These are phyloP conservation scores for Melanotaenia boesemani DNA, from an alignment of 2,797 vertebrate species.

Conservation along the genomic window DNA sequence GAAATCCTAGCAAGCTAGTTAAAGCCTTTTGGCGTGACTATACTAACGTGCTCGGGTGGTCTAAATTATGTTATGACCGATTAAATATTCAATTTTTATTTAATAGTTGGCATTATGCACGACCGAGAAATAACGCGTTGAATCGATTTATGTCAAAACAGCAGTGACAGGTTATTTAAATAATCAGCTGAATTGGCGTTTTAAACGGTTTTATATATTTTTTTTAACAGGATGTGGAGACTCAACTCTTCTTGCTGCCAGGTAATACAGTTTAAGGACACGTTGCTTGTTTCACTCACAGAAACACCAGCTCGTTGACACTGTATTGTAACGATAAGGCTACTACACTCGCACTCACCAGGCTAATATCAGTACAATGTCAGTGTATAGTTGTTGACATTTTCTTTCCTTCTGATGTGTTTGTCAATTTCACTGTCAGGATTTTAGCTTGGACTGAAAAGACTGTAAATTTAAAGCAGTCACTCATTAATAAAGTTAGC, in stretches of 20 bases:
- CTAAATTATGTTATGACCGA: not conserved
- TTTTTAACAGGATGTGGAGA: conserved; percentile 67
- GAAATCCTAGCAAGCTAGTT: not conserved
- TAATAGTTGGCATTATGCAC: not conserved
- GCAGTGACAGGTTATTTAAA: not conserved
- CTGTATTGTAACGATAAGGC: not conserved
- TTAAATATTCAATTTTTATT: not conserved
- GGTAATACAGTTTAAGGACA: conserved; percentile 50
- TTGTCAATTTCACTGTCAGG: not conserved
- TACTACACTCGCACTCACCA: not conserved
- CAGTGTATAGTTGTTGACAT: not conserved
- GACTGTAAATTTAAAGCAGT: not conserved
- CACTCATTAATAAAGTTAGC: not conserved
- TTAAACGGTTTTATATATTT: not conserved
- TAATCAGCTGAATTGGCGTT: not conserved
- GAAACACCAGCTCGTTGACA: not conserved
- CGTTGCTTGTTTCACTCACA: not conserved
- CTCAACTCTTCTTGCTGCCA: conserved; percentile 50
- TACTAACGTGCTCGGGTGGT: not conserved
- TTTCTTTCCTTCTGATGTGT: not conserved
- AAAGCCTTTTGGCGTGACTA: not conserved
- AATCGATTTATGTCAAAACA: not conserved
- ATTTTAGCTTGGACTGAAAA: not conserved
- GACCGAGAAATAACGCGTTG: not conserved
- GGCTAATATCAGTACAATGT: not conserved